A percentile compares a stretch with the other conserved stretches of the same genome.
Evolutionary conservation across 1,140 invertebrate genomes (phyloP).

Genomic region (Archivesica marissinica): DNA sequence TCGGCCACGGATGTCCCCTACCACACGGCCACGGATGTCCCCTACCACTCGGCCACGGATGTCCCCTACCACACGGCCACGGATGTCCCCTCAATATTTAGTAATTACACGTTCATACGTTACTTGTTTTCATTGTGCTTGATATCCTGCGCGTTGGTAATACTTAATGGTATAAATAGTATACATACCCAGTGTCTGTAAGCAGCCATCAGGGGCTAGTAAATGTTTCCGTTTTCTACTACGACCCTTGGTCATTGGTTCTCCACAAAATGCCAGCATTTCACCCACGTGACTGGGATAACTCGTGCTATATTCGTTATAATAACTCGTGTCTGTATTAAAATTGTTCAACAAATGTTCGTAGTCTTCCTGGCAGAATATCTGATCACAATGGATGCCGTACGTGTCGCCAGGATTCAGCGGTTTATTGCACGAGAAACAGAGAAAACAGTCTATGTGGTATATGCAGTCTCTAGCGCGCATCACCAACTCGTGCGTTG

Average conservation of each 20-base stretch:
- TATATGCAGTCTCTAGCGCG: slow-evolving; percentile 84
- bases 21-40: too few species aligned
- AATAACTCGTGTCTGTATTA: slow-evolving; percentile 8
- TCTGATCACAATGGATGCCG: slow-evolving; percentile 86
- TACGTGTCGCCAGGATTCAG: slow-evolving; percentile 92
- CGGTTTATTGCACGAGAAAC: slow-evolving; percentile 88
- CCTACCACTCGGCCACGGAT: too few species aligned
- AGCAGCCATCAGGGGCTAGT: slow-evolving; percentile 67
- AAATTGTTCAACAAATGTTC: slow-evolving; percentile 58
- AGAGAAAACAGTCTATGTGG: slow-evolving; percentile 82
- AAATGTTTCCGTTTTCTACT: slow-evolving; percentile 71
- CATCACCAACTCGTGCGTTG: slow-evolving; percentile 91
- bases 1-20: too few species aligned
- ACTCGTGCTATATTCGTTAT: not conserved
- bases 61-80: not conserved
- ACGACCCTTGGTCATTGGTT: slow-evolving; percentile 5
- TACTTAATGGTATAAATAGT: too few species aligned
- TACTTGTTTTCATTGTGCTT: not conserved
- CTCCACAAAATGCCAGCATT: slow-evolving; percentile 31
- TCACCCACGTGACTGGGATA: slow-evolving; percentile 7
- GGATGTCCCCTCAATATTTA: too few species aligned
- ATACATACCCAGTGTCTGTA: slow-evolving; percentile 66
- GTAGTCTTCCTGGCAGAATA: slow-evolving; percentile 85
- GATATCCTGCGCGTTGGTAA: not conserved
- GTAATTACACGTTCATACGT: too few species aligned